Percentiles rank a stretch among this genome's conserved stretches.
Evolutionary conservation across 2,797 vertebrate species (phyloP).

Genomic region (Apodemus agrarius): DNA sequence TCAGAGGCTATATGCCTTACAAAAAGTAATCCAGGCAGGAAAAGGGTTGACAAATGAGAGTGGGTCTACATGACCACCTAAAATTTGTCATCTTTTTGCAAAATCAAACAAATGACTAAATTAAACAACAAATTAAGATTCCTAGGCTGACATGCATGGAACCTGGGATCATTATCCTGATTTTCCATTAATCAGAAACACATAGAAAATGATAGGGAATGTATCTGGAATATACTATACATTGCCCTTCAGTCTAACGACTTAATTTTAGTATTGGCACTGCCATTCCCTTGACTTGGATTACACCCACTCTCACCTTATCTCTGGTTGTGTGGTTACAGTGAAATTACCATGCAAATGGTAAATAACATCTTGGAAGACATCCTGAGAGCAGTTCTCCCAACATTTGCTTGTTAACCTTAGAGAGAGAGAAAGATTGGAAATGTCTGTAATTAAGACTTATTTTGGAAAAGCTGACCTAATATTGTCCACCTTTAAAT

Average conservation of each 20-base stretch:
- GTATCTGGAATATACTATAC: not conserved
- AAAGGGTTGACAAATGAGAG: not conserved
- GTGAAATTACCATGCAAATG: not conserved
- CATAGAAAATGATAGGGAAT: not conserved
- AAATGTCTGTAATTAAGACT: not conserved
- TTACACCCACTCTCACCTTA: constrained; percentile 16
- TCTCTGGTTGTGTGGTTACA: not conserved
- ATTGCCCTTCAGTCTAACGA: not conserved
- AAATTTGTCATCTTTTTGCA: not conserved
- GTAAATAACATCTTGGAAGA: constrained; percentile 45
- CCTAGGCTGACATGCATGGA: not conserved
- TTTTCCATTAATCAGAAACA: not conserved
- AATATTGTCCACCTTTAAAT: constrained; percentile 40
- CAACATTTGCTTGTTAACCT: not conserved
- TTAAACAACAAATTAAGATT: not conserved
- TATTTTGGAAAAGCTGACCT: constrained; percentile 34
- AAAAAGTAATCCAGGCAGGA: not conserved
- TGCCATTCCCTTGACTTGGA: not conserved
- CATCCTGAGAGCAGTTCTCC: constrained; percentile 42
- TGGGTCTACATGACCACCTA: not conserved
- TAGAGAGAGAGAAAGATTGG: not conserved
- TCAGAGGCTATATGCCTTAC: not conserved
- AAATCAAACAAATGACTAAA: not conserved
- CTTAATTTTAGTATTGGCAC: not conserved
- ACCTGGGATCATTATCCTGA: not conserved